These are phyloP conservation scores for Pseudomyrmex concolor DNA, from an alignment of 1,140 invertebrate species.

Conservation along the genomic window DNA sequence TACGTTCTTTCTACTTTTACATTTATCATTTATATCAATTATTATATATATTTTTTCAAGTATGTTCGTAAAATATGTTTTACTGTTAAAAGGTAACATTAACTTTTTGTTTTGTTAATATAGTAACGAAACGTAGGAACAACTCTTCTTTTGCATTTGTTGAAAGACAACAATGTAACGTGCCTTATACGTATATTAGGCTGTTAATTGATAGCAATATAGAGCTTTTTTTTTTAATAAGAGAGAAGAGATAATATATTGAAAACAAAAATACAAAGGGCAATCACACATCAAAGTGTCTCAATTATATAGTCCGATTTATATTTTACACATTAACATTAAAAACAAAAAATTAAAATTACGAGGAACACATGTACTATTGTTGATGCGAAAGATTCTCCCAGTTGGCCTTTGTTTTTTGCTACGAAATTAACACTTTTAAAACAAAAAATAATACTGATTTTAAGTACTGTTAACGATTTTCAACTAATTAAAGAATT, in stretches of 20 bases:
- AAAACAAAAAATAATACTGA: slow-evolving; percentile 47
- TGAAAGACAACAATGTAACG: slow-evolving; percentile 64
- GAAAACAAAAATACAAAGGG: not conserved
- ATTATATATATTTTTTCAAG: slow-evolving; percentile 11
- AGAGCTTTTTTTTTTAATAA: slow-evolving; percentile 19
- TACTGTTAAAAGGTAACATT: not conserved
- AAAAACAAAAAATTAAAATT: slow-evolving; percentile 58
- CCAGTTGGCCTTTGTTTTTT: slow-evolving; percentile 70
- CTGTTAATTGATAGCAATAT: slow-evolving; percentile 54
- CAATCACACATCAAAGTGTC: not conserved
- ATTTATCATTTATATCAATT: not conserved
- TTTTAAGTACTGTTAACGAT: slow-evolving; percentile 50
- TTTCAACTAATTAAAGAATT: slow-evolving; percentile 71
- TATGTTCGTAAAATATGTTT: slow-evolving; percentile 24
- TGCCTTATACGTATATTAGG: slow-evolving; percentile 72
- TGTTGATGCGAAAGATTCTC: slow-evolving; percentile 71
- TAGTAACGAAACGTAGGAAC: slow-evolving; percentile 1
- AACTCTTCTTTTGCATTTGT: slow-evolving; percentile 57
- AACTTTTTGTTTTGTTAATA: not conserved
- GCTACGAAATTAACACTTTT: slow-evolving; percentile 7
- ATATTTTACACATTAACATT: slow-evolving; percentile 12
- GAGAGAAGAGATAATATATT: not conserved
- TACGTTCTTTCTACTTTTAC: slow-evolving; percentile 4
- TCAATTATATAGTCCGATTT: slow-evolving; percentile 1
- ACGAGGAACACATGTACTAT: slow-evolving; percentile 63